A percentile compares a stretch with the other conserved stretches of the same genome.
These are phyloP conservation scores for Euleptes europaea DNA, from an alignment of 2,113 vertebrate genomes.

Conservation along the genomic window DNA sequence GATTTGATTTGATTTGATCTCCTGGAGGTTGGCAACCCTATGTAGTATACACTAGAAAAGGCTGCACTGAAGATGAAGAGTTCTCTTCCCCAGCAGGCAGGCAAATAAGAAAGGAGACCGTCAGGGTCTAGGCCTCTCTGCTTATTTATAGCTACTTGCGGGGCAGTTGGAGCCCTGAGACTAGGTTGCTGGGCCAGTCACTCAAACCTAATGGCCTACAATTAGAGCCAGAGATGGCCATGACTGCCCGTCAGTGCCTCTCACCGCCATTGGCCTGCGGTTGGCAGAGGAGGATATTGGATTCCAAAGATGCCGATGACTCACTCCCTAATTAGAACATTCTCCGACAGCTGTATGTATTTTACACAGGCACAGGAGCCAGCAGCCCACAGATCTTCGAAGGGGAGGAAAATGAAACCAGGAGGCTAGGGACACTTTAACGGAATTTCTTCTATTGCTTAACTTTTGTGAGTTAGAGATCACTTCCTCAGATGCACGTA, in stretches of 20 bases:
- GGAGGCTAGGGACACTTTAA: not conserved
- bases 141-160: constrained; percentile 26
- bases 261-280: constrained; percentile 16
- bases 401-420: rapidly evolving
- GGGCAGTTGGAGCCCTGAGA: constrained; percentile 11
- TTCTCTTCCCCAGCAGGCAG: not conserved
- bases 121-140: not conserved
- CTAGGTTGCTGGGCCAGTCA: not conserved
- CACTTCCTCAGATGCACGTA: no score
- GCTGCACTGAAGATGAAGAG: not conserved
- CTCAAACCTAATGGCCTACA: constrained; percentile 42
- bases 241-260: constrained; percentile 36
- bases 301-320: constrained; percentile 51
- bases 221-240: constrained; percentile 37
- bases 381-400: constrained; percentile 14
- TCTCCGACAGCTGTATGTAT: constrained; percentile 48
- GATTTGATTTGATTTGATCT: not conserved
- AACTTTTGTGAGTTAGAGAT: not conserved
- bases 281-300: not conserved
- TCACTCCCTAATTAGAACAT: constrained; percentile 57
- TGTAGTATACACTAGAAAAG: no score
- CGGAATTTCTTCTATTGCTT: not conserved
- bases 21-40: no score
- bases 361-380: constrained; percentile 23
- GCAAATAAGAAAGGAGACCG: not conserved